A percentile compares a stretch with the other conserved stretches of the same genome.
Conservation (phyloP, 2,888 invertebrate genomes). For the Protonemura montana region DNA sequence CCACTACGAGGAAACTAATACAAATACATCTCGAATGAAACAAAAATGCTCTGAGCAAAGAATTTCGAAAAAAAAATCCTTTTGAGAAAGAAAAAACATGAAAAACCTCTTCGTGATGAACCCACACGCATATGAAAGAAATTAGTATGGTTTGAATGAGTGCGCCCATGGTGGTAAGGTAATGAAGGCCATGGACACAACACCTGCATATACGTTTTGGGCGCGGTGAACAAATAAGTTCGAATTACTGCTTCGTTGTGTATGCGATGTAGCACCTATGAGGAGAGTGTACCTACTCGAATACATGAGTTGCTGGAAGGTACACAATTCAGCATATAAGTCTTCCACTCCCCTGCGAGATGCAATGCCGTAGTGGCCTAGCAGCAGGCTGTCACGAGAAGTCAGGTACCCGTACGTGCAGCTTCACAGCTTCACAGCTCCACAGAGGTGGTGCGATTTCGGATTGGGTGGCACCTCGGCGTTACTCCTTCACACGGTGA, state of each 20-base stretch:
- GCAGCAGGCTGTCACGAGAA: not conserved
- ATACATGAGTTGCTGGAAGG: not conserved
- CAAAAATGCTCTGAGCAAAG: not conserved
- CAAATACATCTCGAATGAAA: not conserved
- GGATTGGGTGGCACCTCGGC: not conserved
- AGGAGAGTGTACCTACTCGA: constrained; percentile 5
- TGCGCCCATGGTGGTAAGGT: not conserved
- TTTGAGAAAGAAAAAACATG: not conserved
- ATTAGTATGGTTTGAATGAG: not conserved
- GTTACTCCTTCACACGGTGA: not conserved
- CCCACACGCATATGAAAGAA: not conserved
- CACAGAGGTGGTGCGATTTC: not conserved
- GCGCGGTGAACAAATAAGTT: constrained; percentile 7
- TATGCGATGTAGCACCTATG: constrained; percentile 1
- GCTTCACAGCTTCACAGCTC: not conserved
- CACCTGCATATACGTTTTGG: constrained; percentile 1
- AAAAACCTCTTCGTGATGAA: not conserved
- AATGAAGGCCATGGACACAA: constrained; percentile 1
- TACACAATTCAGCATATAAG: constrained; percentile 12
- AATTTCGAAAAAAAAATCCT: not conserved
- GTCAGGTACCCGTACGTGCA: not conserved
- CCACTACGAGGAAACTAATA: too few relatives aligned
- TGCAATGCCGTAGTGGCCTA: not conserved
- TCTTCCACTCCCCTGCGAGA: not conserved
- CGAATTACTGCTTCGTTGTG: not conserved